phyloP scores from a whole-genome alignment of 1,140 invertebrate species.

The Tribolium castaneum region DNA sequence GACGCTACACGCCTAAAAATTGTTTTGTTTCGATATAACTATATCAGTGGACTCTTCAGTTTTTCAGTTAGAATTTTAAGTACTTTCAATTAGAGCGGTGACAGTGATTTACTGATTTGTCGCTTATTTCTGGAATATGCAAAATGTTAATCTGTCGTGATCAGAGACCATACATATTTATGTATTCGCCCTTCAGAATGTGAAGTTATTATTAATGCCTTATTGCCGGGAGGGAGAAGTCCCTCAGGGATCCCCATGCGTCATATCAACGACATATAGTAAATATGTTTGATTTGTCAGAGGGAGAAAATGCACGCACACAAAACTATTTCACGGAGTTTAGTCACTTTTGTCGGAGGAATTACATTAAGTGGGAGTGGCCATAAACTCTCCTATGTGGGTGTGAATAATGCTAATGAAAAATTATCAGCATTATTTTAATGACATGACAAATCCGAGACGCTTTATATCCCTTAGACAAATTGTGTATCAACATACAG shows the following conservation, averaged over 20 bases:
- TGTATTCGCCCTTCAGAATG: conserved; percentile 36
- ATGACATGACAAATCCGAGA: not conserved
- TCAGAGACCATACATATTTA: conserved; percentile 30
- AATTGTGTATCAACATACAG: conserved; percentile 30
- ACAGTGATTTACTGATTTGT: conserved; percentile 30
- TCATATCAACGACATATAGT: conserved; percentile 40
- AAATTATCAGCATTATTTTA: conserved; percentile 27
- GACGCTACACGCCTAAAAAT: not conserved
- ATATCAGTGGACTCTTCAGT: not conserved
- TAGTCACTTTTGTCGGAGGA: conserved; percentile 24
- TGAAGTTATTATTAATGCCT: conserved; percentile 34
- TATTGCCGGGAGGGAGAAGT: conserved; percentile 23
- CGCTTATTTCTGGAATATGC: conserved; percentile 28
- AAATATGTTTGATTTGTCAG: conserved; percentile 40
- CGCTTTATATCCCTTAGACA: conserved; percentile 24
- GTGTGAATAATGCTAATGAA: conserved; percentile 33
- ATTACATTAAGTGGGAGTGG: conserved; percentile 35
- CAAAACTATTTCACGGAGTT: conserved; percentile 24
- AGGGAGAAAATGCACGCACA: conserved; percentile 24
- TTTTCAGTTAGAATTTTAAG: not conserved
- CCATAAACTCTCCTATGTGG: conserved; percentile 21
- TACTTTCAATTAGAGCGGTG: not conserved
- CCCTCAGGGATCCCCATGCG: conserved; percentile 9
- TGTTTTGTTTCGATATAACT: not conserved
- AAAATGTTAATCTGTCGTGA: conserved; percentile 37